A percentile compares a stretch with the other conserved stretches of the same genome.
Evolutionary conservation across 1,140 invertebrate genomes (phyloP).

Genomic region (Lerema accius): DNA sequence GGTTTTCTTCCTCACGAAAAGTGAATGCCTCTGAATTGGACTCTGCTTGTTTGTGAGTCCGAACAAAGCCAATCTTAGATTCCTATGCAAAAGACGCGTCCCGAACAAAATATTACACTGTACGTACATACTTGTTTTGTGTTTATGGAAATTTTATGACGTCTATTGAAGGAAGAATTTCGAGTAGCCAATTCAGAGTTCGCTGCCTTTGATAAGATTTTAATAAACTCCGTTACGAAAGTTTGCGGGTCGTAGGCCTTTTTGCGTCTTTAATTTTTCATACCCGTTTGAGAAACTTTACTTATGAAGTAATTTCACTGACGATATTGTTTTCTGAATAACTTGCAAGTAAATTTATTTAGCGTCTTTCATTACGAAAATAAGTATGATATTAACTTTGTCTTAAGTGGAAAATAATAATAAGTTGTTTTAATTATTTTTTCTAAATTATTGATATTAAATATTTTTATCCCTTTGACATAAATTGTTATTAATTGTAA

Average conservation of each 20-base stretch:
- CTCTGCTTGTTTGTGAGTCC: constrained; percentile 52
- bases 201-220: constrained; percentile 23
- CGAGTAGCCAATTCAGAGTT: constrained; percentile 55
- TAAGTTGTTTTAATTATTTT: too few species aligned
- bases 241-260: constrained; percentile 5
- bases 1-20: constrained; percentile 37
- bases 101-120: constrained; percentile 59
- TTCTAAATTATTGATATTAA: too few species aligned
- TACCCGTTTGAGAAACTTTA: constrained; percentile 11
- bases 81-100: constrained; percentile 56
- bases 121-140: constrained; percentile 58
- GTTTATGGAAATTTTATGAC: constrained; percentile 58
- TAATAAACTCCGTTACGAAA: constrained; percentile 13
- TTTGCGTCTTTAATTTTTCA: constrained; percentile 16
- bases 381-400: too few species aligned
- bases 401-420: too few species aligned
- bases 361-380: too few species aligned
- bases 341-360: too few species aligned
- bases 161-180: constrained; percentile 45
- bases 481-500: too few species aligned
- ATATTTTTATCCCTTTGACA: too few species aligned
- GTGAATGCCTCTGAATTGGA: constrained; percentile 54
- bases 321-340: not conserved
- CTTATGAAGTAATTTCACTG: not conserved
- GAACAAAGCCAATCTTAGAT: constrained; percentile 63